A percentile compares a stretch with the other conserved stretches of the same genome.
These are phyloP conservation scores for Macroramphosus scolopax DNA, from an alignment of 2,797 vertebrate species.

Conservation along the genomic window DNA sequence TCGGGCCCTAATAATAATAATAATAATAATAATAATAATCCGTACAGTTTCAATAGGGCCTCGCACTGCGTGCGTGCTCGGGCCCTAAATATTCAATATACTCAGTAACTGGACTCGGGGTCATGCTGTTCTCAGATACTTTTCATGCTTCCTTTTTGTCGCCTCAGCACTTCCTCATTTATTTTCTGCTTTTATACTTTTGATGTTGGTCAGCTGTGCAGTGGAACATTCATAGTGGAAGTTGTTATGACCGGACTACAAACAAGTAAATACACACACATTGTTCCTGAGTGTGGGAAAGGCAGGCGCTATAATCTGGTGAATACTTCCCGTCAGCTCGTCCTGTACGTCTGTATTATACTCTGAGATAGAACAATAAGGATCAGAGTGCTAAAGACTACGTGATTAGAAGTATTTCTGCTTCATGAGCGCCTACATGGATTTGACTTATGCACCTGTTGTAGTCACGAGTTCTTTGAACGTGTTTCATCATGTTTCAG, in stretches of 20 bases:
- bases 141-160: slow-evolving; percentile 1
- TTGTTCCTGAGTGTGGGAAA: background rate
- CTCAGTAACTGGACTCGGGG: too few species aligned
- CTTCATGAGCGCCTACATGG: background rate
- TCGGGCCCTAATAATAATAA: too few species aligned
- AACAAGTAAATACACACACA: slow-evolving; percentile 3
- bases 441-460: slow-evolving; percentile 40
- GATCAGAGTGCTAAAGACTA: too few species aligned
- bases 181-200: slow-evolving; percentile 3
- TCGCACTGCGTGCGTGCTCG: too few species aligned
- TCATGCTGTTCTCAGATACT: background rate
- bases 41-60: too few species aligned
- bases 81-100: too few species aligned
- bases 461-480: slow-evolving; percentile 4
- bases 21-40: too few species aligned
- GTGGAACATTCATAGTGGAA: too few species aligned
- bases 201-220: background rate
- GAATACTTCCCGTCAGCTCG: too few species aligned
- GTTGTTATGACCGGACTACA: background rate
- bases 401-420: background rate
- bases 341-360: too few species aligned
- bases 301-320: too few species aligned
- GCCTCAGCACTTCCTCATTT: slow-evolving; percentile 27
- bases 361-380: too few species aligned
- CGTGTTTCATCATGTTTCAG: slow-evolving; percentile 36